These are phyloP conservation scores for Artibeus jamaicensis DNA, from an alignment of 2,797 vertebrate genomes.

Conservation along the genomic window DNA sequence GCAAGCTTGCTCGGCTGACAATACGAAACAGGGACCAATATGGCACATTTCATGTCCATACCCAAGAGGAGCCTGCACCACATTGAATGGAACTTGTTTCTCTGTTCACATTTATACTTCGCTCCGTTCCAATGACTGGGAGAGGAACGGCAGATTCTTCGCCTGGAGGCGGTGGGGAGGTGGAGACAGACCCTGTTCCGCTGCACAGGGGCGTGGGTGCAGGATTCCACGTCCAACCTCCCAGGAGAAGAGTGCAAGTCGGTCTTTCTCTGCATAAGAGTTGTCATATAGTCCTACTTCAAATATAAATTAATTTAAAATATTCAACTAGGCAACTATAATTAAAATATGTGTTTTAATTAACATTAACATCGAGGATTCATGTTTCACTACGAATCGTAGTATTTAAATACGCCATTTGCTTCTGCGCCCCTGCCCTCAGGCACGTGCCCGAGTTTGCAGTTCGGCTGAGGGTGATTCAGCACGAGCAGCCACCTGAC, in stretches of 20 bases:
- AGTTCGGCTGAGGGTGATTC: not conserved
- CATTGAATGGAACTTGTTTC: not conserved
- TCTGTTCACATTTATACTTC: not conserved
- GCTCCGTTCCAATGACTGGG: not conserved
- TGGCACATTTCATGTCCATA: not conserved
- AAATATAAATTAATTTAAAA: not conserved
- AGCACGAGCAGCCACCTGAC: accelerated
- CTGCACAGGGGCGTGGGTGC: accelerated
- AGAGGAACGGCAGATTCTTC: not conserved
- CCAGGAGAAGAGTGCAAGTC: not conserved
- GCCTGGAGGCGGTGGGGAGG: accelerated
- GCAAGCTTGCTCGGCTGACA: not conserved
- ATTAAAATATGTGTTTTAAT: not conserved
- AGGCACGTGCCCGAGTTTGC: not conserved
- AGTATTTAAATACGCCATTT: not conserved
- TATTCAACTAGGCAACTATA: not conserved
- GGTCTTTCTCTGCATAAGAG: not conserved
- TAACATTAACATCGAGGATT: not conserved
- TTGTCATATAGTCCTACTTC: not conserved
- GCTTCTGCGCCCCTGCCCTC: not conserved
- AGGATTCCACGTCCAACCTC: accelerated
- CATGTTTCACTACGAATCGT: not conserved
- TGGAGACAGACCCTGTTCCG: accelerated
- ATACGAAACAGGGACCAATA: not conserved
- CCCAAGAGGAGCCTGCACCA: not conserved